A percentile compares a stretch with the other conserved stretches of the same genome.
Conservation (phyloP, 2,113 vertebrate species). For the Varanus komodoensis region DNA sequence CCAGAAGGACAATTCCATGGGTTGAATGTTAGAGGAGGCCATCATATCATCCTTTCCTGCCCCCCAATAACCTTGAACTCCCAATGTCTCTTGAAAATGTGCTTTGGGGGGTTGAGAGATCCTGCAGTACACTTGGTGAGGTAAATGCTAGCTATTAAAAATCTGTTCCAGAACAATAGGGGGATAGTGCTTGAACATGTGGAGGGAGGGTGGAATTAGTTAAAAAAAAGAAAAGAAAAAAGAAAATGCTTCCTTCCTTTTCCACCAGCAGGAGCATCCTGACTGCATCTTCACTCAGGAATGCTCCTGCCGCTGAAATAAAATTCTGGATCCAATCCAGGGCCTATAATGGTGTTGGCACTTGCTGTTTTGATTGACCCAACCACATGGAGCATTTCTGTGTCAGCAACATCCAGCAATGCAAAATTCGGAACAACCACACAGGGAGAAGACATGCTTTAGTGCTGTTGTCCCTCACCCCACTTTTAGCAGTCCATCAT, state of each 20-base stretch:
- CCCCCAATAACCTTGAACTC: neutral
- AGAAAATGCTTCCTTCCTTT: neutral
- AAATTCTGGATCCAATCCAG: neutral
- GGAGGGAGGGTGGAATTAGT: too few species aligned
- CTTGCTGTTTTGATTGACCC: neutral
- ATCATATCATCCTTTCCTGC: too few species aligned
- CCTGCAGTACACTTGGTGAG: neutral
- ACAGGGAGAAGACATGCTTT: neutral
- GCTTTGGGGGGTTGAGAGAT: too few species aligned
- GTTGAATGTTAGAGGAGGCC: neutral
- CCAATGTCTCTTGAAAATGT: neutral
- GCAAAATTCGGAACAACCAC: neutral
- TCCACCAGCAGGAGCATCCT: neutral
- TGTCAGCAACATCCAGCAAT: neutral
- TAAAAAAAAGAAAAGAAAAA: too few species aligned
- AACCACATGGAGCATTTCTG: neutral
- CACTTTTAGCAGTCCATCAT: neutral
- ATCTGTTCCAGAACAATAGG: too few species aligned
- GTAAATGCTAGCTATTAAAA: too few species aligned
- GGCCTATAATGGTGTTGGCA: neutral
- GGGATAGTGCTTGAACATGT: too few species aligned
- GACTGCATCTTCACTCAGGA: neutral
- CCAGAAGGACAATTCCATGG: too few species aligned
- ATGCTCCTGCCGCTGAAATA: neutral
- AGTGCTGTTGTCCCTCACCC: neutral